Conservation (phyloP, 2,113 vertebrate species). For the Leuciscus idus region DNA sequence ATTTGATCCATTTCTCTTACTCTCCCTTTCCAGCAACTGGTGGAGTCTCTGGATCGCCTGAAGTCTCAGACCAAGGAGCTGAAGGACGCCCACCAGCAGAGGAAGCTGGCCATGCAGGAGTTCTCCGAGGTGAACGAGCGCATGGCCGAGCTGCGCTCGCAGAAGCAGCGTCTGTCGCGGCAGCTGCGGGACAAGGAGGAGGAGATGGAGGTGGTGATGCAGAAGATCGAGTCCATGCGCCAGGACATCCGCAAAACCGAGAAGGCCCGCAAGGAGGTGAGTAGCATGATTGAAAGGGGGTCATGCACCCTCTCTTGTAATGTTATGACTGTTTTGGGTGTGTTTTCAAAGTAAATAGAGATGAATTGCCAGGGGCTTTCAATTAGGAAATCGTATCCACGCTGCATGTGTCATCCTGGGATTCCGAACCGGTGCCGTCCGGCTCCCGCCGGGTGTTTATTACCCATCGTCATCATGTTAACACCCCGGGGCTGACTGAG, state of each 20-base stretch:
- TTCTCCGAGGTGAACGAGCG: slow-evolving; percentile 90
- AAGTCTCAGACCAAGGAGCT: slow-evolving; percentile 90
- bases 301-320: not conserved
- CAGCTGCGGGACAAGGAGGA: slow-evolving; percentile 96
- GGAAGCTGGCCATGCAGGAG: slow-evolving; percentile 91
- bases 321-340: slow-evolving; percentile 15
- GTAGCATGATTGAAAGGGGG: slow-evolving; percentile 11
- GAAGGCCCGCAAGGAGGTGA: slow-evolving; percentile 91
- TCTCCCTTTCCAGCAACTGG: slow-evolving; percentile 82
- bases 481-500: slow-evolving; percentile 7
- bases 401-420: not conserved
- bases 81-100: slow-evolving; percentile 91
- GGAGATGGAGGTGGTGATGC: slow-evolving; percentile 85
- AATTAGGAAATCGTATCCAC: not conserved
- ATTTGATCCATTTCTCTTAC: not conserved
- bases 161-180: slow-evolving; percentile 89
- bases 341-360: slow-evolving; percentile 8
- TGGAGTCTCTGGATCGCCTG: slow-evolving; percentile 87
- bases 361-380: not conserved
- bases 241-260: slow-evolving; percentile 90
- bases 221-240: slow-evolving; percentile 85
- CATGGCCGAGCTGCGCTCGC: slow-evolving; percentile 87
- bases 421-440: not conserved
- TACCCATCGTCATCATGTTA: slow-evolving; percentile 24
- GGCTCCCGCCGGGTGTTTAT: slow-evolving; percentile 14